Evolutionary conservation across 2,113 vertebrate genomes (phyloP).

Genomic region (Chiloscyllium plagiosum): DNA sequence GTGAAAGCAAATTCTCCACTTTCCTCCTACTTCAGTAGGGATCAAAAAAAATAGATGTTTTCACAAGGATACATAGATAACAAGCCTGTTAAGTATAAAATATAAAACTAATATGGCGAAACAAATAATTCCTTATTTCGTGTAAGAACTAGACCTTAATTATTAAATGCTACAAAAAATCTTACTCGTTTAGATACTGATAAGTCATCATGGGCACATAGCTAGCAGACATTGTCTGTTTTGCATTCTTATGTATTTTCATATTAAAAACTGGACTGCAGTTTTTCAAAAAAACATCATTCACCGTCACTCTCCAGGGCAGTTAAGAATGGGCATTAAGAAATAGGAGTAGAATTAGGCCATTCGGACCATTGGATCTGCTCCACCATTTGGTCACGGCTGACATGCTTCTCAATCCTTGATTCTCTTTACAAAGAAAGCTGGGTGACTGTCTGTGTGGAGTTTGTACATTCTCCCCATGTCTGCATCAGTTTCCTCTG

Average conservation of each 20-base stretch:
- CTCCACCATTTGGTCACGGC: too few species aligned
- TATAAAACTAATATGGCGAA: not conserved
- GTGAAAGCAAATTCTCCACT: not conserved
- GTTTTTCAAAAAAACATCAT: too few species aligned
- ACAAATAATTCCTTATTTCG: not conserved
- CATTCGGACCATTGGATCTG: too few species aligned
- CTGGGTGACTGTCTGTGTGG: too few species aligned
- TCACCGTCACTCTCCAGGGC: too few species aligned
- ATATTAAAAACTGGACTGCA: not conserved
- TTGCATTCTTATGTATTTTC: not conserved
- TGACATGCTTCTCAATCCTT: too few species aligned
- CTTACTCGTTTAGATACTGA: not conserved
- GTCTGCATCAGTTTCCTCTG: too few species aligned
- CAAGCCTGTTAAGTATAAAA: not conserved
- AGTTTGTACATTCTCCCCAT: too few species aligned
- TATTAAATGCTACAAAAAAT: conserved; percentile 5
- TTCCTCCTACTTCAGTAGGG: not conserved
- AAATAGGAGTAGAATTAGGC: too few species aligned
- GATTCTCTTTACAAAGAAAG: too few species aligned
- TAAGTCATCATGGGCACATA: not conserved
- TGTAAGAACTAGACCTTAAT: not conserved
- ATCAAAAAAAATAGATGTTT: not conserved
- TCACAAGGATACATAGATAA: not conserved
- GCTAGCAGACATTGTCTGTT: not conserved
- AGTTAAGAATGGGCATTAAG: too few species aligned